Base-by-base conservation (phyloP, 2,888 invertebrate species). In the Tachina lurida region DNA sequence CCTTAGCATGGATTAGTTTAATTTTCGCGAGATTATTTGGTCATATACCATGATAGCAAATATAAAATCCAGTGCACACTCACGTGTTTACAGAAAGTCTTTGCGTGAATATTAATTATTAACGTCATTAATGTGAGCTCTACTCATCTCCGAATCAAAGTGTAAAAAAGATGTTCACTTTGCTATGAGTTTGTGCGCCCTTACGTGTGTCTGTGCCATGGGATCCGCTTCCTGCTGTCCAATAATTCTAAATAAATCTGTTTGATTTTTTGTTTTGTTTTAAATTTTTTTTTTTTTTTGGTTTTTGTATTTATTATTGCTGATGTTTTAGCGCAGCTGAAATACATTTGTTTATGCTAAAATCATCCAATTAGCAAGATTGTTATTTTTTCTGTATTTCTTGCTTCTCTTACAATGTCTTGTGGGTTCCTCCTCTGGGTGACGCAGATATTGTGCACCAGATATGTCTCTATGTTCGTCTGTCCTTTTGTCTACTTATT, bases 291-390 rank as follows among this genome's bases (percentile, higher is more conserved):
- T 1, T 41, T 19, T 22, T 45, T 15, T 17, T 1, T 60, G 13
- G 47, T 13, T 45, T 15, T 71, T 63, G 17, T 31, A 15, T 12
- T 67, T 77, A 41, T 71, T 71, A 15, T 54, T 62, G 47, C 62
- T 78, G 45, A 49, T 47, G 41, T 82, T 71, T 75, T 73, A 43
- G 54, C 54, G 80, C 41, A 85, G 83, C 82, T 63, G 90, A 92
- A 92, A 92, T 92, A 92, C 93, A 92, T 92, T 92, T 92, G 92
- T 93, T 92, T 92, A 93, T 92, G 92, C 92, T 93, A 92, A 93
- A 92, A 92, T 92, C 92, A 91, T 89, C 93, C 92, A 92, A 92
- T 92, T 92, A 92, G 92, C 89, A 91, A 92, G 93, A 92, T 93
- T 93, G 92, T 92, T 92, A 92, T 92, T 92, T 92, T 92, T 90